Percentiles rank a stretch among this genome's conserved stretches.
phyloP scores from a whole-genome alignment of 1,140 invertebrate genomes.

The Reticulitermes speratus region DNA sequence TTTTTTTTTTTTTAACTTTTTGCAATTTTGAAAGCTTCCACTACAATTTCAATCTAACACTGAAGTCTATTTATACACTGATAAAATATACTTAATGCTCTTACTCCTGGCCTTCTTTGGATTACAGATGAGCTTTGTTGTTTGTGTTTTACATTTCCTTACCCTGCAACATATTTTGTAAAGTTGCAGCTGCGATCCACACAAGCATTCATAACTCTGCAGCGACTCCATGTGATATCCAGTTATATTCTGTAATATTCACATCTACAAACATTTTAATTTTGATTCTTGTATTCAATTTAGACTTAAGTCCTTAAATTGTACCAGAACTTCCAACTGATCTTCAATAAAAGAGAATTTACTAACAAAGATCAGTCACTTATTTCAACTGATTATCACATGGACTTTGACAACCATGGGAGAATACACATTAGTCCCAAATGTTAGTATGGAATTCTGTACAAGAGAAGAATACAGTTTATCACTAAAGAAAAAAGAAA shows the following conservation, averaged over 20 bases:
- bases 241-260: not conserved
- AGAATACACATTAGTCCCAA: constrained; percentile 8
- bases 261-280: not conserved
- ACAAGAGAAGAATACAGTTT: constrained; percentile 13
- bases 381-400: not conserved
- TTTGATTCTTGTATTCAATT: too few relatives aligned
- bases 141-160: not conserved
- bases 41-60: constrained; percentile 15
- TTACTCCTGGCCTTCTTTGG: constrained; percentile 13
- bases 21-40: constrained; percentile 19
- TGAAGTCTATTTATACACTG: constrained; percentile 19
- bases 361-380: not conserved
- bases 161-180: not conserved
- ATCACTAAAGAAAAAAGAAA: constrained; percentile 18
- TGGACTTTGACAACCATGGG: not conserved
- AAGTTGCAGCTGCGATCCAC: not conserved
- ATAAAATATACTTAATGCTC: constrained; percentile 18
- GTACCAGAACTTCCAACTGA: too few relatives aligned
- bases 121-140: constrained; percentile 13
- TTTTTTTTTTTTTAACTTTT: not conserved
- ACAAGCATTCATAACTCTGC: not conserved
- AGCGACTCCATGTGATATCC: not conserved
- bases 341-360: too few relatives aligned
- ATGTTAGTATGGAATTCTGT: constrained; percentile 19
- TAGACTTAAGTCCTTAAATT: too few relatives aligned